These are phyloP conservation scores for Acropora yongei DNA, from an alignment of 64 coral and sea anemone species.

Conservation along the genomic window DNA sequence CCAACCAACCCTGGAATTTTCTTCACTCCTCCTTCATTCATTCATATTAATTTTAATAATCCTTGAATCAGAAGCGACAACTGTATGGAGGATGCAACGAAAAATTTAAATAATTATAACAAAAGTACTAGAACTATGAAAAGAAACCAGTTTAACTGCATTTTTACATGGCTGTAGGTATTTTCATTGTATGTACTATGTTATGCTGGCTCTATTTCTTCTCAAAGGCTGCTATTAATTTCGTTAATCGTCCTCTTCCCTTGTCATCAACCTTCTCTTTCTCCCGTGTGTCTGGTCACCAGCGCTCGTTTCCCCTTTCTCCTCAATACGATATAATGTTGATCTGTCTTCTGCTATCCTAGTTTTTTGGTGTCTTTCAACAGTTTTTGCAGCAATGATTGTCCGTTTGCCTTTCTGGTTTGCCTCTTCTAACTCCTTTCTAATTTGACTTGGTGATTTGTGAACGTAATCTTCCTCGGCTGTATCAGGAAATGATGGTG, in stretches of 20 bases:
- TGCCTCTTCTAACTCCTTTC: conserved; percentile 35
- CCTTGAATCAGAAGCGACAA: too few species aligned
- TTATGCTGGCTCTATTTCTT: conserved; percentile 62
- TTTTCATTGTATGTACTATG: background rate
- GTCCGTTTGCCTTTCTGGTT: background rate
- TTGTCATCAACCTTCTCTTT: conserved; percentile 13
- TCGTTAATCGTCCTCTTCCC: conserved; percentile 71
- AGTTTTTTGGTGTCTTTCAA: background rate
- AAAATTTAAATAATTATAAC: too few species aligned
- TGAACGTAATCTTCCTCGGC: background rate
- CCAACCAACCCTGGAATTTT: too few species aligned
- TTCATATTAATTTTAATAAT: too few species aligned
- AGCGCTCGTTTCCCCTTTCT: background rate
- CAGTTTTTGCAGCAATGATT: background rate
- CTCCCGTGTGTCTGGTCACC: background rate
- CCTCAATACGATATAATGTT: conserved; percentile 10
- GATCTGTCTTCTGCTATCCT: background rate
- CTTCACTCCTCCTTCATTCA: too few species aligned
- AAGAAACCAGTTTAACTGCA: too few species aligned
- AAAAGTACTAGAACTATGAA: too few species aligned
- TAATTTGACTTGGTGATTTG: conserved; percentile 41
- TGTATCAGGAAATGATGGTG: background rate
- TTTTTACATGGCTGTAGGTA: background rate
- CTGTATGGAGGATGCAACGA: too few species aligned
- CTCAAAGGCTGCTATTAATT: conserved; percentile 90